Evolutionary conservation across 1,140 invertebrate species (phyloP), one percentile per base, ranked within the genome.

Genomic region (Ridgeia piscesae): DNA sequence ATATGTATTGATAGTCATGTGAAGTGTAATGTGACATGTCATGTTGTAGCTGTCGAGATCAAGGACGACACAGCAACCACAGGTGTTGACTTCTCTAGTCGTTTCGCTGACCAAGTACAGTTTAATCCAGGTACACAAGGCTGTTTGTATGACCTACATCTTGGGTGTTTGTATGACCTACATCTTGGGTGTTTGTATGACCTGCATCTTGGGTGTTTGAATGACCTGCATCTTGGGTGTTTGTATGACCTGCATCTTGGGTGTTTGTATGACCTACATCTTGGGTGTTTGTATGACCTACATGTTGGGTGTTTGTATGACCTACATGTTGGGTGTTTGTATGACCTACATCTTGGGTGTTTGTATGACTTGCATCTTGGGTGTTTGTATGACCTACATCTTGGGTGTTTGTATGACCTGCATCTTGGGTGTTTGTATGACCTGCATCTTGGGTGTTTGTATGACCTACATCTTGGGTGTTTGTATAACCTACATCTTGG

Each of bases 21-120:
- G 58, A 77, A 4, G 27, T 88, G n/a, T n/a, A n/a, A n/a, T n/a
- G n/a, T n/a, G n/a, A n/a, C n/a, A n/a, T n/a, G n/a, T n/a, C n/a
- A n/a, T n/a, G 89, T 92, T 92, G n/a, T 94, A 96, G 95, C 95
- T 31, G 93, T 96, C 17, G 77, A 88, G 31, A 33, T 93, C 50
- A 92, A 94, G 27, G 95, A 96, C 93, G 94, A 94, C 33, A 95
- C 95, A 34, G 96, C 96, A 8, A 94, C 92, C 42, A 91, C 95
- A 88, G 95, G 95, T 0, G 93, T 94, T 93, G 96, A 96, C 93
- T 94, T 95, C 88, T 92, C 92, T 21, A 48, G 89, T 14, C 93
- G 94, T 31, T 96, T 94, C 93, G 94, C 94, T 4, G 93, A 94
- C n/a, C 95, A 96, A 94, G 95, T 96, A 0, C 96, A 96, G 93